Conservation (phyloP, 1,140 invertebrate genomes). For the Megalonaias nervosa region DNA sequence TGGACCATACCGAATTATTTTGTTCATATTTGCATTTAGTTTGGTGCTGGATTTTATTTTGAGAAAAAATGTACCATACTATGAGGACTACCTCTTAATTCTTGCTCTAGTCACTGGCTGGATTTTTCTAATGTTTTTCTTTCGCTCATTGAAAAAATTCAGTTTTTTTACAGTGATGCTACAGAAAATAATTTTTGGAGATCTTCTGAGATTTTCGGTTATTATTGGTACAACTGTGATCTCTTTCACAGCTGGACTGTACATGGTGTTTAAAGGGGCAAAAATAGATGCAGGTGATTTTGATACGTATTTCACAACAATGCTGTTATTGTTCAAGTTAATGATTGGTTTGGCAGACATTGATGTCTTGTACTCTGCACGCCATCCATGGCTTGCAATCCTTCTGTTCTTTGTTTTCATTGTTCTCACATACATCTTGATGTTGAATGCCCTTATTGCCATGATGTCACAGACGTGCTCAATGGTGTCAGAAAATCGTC, state of each 20-base stretch:
- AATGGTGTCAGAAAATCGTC: constrained; percentile 39
- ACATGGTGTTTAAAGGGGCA: constrained; percentile 41
- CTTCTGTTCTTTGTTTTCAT: constrained; percentile 50
- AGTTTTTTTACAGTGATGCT: constrained; percentile 59
- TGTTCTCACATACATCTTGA: constrained; percentile 48
- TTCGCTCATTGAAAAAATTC: constrained; percentile 45
- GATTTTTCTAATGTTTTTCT: constrained; percentile 51
- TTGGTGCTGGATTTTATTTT: constrained; percentile 19
- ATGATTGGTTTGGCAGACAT: constrained; percentile 54
- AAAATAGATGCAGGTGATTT: constrained; percentile 25
- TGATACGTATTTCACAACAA: constrained; percentile 20
- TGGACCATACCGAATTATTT: constrained; percentile 24
- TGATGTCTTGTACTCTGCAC: constrained; percentile 41
- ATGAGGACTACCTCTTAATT: constrained; percentile 40
- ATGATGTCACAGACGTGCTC: constrained; percentile 59
- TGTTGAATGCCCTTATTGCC: constrained; percentile 55
- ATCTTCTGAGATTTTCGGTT: constrained; percentile 49
- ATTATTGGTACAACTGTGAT: constrained; percentile 44
- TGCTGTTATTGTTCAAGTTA: constrained; percentile 53
- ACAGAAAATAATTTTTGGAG: constrained; percentile 50
- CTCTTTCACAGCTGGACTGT: constrained; percentile 46
- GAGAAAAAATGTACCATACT: not conserved
- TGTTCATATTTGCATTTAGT: constrained; percentile 19
- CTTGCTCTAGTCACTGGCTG: constrained; percentile 47
- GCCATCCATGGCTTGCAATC: constrained; percentile 47